Evolutionary conservation across 1,140 invertebrate species (phyloP), one percentile per base, ranked within the genome.

Genomic region (Drosophila dunni): DNA sequence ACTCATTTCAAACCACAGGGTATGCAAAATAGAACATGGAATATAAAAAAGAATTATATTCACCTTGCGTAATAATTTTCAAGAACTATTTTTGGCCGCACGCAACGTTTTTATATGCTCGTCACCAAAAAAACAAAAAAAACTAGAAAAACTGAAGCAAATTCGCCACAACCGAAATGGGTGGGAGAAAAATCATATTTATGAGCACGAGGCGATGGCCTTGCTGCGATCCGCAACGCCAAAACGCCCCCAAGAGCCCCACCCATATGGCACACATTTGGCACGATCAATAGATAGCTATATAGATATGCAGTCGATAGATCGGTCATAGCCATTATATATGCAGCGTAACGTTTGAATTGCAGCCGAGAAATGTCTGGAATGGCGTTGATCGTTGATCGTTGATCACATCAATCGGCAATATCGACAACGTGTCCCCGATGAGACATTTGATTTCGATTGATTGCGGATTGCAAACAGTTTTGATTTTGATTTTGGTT

Each of bases 221-320:
- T 75, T 75, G 70, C 56, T 42, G 29, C 56, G 42, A 57, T 33
- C 38, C 66, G 45, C 36, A 61, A 38, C 60, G 24, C 48, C 46
- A 13, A 36, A 17, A 33, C 51, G 51, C 51, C 51, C 44, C 33
- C 42, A 58, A 29, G 8, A 15, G 13, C 9, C 10, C 40, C 24
- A 5, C 61, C 29, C 29, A 10, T 88, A 82, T 88, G 81, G 81
- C 81, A 86, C 75, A 85, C 79, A 85, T 85, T 85, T 81, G 75
- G 79, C 79, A 81, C 58, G 70, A 72, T 67, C 60, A 63, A 82
- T 75, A 46, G 79, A 74, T 79, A 64, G 74, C 65, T 80, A 53
- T 44, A 74, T 81, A 36, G 75, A 66, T 29, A 58, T 64, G 75
- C 76, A 29, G 24, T 29, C 3, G 24, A 29, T 29, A 29, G 24